Base-by-base conservation (phyloP, 1,140 invertebrate species). In the Lethrus apterus region DNA sequence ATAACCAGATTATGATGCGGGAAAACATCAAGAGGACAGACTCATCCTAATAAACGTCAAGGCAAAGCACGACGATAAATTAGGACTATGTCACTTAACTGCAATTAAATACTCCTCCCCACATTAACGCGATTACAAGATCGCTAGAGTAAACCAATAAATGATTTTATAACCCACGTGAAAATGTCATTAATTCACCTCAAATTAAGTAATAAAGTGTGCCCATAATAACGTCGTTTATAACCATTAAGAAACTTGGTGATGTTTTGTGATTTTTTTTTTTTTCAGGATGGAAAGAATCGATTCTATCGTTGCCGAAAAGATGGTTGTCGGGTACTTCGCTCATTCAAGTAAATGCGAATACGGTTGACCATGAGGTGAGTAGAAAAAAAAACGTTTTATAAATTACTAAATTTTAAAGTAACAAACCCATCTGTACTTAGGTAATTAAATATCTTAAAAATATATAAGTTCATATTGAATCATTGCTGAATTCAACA, bases 211-310 rank as follows among this genome's bases (percentile, higher is more conserved):
- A 19, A 38, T 19, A 38, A 21, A 38, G 13, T 13, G 18, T 21
- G 14, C 10, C 19, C 18, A 5, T 11, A 38, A 38, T 38, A 9
- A 21, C 13, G 35, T 4, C 18, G n/a, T n/a, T n/a, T n/a, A n/a
- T n/a, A n/a, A n/a, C n/a, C n/a, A n/a, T 38, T 21, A 21, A 11
- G 8, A 21, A 15, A 11, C 18, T 38, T 20, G 18, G 14, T n/a
- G 24, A 7, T n/a, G 9, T 38, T 11, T 34, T 21, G 9, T 21
- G 19, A 7, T 47, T 26, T 46, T 55, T 57, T 62, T 48, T 54
- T 64, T 55, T 73, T 74, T 0, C 64, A 78, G 79, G 76, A 79
- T 81, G 79, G 79, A 70, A 70, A 48, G 78, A 80, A 54, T 79
- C 78, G 10, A 64, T 80, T 52, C 62, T 81, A 38, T 74, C 79